Conservation (phyloP, 2,888 invertebrate genomes). For the Dioctria linearis region DNA sequence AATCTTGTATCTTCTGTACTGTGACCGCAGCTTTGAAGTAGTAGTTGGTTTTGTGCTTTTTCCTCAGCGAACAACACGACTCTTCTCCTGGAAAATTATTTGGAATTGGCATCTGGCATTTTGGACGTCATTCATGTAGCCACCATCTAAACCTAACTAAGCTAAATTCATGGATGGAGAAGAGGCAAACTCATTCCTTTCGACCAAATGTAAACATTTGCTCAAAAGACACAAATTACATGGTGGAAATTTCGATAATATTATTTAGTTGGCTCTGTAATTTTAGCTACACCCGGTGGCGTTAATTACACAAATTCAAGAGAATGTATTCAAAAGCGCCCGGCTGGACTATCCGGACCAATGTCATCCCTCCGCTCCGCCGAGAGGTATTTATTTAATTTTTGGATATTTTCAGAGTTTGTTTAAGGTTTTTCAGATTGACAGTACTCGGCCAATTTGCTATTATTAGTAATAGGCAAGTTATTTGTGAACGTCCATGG, state of each 20-base stretch:
- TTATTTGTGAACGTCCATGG: too few relatives aligned
- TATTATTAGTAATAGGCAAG: background rate
- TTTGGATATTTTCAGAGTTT: constrained; percentile 45
- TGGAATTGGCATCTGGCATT: too few relatives aligned
- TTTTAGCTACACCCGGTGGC: constrained; percentile 38
- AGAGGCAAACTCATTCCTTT: background rate
- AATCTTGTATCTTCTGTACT: too few relatives aligned
- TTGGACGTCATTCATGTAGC: too few relatives aligned
- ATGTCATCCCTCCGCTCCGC: too few relatives aligned
- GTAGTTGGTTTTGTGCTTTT: too few relatives aligned
- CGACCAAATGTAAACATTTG: constrained; percentile 27
- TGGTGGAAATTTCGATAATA: constrained; percentile 45
- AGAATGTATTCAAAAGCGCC: constrained; percentile 24
- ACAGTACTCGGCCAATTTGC: background rate
- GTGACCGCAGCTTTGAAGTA: too few relatives aligned
- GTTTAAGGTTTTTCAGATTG: constrained; percentile 40
- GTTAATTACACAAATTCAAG: constrained; percentile 33
- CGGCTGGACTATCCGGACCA: background rate
- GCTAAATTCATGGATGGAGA: too few relatives aligned
- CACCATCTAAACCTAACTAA: too few relatives aligned
- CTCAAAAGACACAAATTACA: constrained; percentile 42
- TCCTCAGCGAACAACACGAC: too few relatives aligned
- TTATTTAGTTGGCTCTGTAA: constrained; percentile 37
- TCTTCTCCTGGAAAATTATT: too few relatives aligned
- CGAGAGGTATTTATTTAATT: constrained; percentile 24